Conservation (phyloP, 2,888 invertebrate species). For the Pediacus dermestoides region DNA sequence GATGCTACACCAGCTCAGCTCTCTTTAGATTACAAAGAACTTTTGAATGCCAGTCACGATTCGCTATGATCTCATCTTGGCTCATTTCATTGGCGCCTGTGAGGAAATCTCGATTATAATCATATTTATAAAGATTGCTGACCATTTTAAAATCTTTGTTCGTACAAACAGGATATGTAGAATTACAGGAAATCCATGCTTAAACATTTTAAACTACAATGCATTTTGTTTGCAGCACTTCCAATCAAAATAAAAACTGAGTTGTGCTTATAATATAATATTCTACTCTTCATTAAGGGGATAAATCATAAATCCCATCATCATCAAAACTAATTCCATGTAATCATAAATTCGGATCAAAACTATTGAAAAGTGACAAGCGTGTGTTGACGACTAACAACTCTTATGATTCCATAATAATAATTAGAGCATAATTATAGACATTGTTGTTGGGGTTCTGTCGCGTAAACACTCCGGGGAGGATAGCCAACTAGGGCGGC, state of each 20-base stretch:
- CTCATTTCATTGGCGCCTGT: slow-evolving; percentile 30
- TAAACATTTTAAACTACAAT: no score
- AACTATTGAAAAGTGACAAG: slow-evolving; percentile 29
- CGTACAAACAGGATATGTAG: background rate
- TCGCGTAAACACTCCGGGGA: slow-evolving; percentile 23
- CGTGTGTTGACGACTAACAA: slow-evolving; percentile 33
- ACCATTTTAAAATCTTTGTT: slow-evolving; percentile 20
- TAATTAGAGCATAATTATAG: slow-evolving; percentile 38
- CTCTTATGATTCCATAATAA: slow-evolving; percentile 35
- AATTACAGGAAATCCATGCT: slow-evolving; percentile 16
- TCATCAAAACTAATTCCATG: background rate
- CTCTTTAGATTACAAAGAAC: background rate
- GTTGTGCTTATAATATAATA: no score
- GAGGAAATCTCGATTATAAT: slow-evolving; percentile 33
- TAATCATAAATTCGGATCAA: slow-evolving; percentile 26
- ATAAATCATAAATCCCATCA: no score
- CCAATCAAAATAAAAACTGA: no score
- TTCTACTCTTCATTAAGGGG: no score
- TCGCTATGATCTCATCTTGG: slow-evolving; percentile 26
- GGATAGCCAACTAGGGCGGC: slow-evolving; percentile 16
- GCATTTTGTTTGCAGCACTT: no score
- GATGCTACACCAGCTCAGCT: slow-evolving; percentile 14
- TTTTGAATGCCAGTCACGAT: slow-evolving; percentile 24
- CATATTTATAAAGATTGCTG: slow-evolving; percentile 29
- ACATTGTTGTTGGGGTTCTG: slow-evolving; percentile 28